Base-by-base conservation (phyloP, 2,888 invertebrate species). In the Agonopterix arenella region DNA sequence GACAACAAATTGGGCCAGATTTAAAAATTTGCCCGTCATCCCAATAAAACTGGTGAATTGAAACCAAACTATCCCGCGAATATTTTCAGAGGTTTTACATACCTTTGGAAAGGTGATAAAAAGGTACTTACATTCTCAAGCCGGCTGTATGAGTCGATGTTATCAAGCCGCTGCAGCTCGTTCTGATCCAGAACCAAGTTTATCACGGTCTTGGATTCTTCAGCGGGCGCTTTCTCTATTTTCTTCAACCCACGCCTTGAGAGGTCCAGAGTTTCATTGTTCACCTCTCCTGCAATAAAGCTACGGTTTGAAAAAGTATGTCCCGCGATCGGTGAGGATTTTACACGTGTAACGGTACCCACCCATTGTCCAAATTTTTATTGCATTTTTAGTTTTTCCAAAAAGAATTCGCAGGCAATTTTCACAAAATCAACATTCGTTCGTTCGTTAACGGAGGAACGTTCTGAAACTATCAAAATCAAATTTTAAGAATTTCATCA, bases 151-250 rank as follows among this genome's bases (percentile, higher is more conserved):
- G 94, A 93, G 66, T 97, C 96, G 60, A 97, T 92, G 80, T 96
- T 96, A 78, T 97, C 97, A 65, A 97, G 90, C 64, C 96, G 92
- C 69, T 95, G 95, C 55, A 97, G 84, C 73, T 96, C 95, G 90
- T 97, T 97, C 71, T 96, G 95, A 74, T 97, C 96, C 48, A 96
- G 90, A 62, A 95, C 93, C 62, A 97, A 89, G 61, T 92, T 92
- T 54, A 92, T 92, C 67, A 94, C 90, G 56, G 90, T 89, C 70
- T 92, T 91, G 36, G 93, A 91, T 77, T 94, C 93, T 53, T 92
- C 92, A 49, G 90, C 84, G 57, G 92, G 91, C 69, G 94, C 94
- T 84, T 93, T 93, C 76, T 92, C 92, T 67, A 97, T 90, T 90
- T 95, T 96, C 78, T 95, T 96, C 62, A 97, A 85, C 72, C 93